Evolutionary conservation across 64 coral and sea anemone species (phyloP).

Genomic region (Pachyseris speciosa): DNA sequence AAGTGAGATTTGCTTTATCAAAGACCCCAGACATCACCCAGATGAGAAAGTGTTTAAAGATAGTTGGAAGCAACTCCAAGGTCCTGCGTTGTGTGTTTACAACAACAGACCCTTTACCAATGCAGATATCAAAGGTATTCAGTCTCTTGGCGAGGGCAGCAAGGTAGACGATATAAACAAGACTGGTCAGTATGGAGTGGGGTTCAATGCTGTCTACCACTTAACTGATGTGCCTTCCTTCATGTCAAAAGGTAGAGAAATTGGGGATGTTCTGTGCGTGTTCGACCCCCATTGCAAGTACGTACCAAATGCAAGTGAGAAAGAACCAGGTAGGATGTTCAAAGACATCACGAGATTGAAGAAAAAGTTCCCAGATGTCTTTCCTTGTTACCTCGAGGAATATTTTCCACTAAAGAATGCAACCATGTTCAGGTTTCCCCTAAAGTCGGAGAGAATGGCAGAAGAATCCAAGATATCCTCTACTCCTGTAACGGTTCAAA

Average conservation of each 20-base stretch:
- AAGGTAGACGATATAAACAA: conserved; percentile 87
- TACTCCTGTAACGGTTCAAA: not conserved
- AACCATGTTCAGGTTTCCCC: conserved; percentile 69
- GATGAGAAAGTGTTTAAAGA: conserved; percentile 75
- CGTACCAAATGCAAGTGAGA: conserved; percentile 51
- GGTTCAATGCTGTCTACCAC: conserved; percentile 94
- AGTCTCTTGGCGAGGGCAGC: conserved; percentile 85
- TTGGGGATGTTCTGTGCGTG: too few relatives aligned
- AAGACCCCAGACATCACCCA: conserved; percentile 69
- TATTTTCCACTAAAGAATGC: conserved; percentile 57
- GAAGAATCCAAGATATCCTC: conserved; percentile 17
- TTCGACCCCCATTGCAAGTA: conserved; percentile 76
- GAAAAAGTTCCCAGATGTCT: conserved; percentile 72
- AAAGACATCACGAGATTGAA: conserved; percentile 37
- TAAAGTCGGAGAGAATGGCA: conserved; percentile 44
- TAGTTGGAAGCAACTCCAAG: conserved; percentile 81
- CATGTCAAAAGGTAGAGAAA: conserved; percentile 59
- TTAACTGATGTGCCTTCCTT: too few relatives aligned
- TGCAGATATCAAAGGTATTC: too few relatives aligned
- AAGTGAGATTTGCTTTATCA: conserved; percentile 80
- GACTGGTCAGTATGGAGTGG: conserved; percentile 88
- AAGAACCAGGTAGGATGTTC: conserved; percentile 60
- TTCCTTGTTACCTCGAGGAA: conserved; percentile 61
- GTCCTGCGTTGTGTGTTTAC: conserved; percentile 89
- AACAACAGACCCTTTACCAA: conserved; percentile 85